Evolutionary conservation across 2,888 invertebrate species (phyloP).

Genomic region (Oscheius onirici): DNA sequence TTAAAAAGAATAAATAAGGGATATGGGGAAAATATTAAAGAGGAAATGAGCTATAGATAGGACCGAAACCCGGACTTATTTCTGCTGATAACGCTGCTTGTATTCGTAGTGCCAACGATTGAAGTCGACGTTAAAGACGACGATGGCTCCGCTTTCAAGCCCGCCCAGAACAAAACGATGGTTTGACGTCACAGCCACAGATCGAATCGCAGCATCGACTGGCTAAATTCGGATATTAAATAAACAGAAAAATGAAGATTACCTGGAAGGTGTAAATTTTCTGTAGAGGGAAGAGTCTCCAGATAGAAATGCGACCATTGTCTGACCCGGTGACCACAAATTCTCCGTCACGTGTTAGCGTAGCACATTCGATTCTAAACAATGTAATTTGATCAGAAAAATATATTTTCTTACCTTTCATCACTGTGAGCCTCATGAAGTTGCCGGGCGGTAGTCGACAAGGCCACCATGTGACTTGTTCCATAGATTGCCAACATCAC

Average conservation of each 20-base stretch:
- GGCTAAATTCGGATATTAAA: constrained; percentile 47
- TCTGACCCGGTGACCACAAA: constrained; percentile 97
- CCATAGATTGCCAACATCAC: constrained; percentile 89
- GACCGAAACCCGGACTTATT: constrained; percentile 5
- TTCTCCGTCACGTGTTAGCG: constrained; percentile 81
- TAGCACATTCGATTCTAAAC: constrained; percentile 50
- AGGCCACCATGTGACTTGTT: constrained; percentile 54
- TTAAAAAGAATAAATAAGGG: not conserved
- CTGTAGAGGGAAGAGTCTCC: constrained; percentile 95
- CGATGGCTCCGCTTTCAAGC: constrained; percentile 93
- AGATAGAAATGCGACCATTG: constrained; percentile 95
- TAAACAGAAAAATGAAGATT: not conserved
- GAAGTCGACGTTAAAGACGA: constrained; percentile 99
- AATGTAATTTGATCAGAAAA: too few species aligned
- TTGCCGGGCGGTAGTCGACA: constrained; percentile 62
- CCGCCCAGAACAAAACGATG: constrained; percentile 97
- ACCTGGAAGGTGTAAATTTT: constrained; percentile 93
- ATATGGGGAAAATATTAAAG: constrained; percentile 6
- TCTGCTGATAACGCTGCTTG: constrained; percentile 58
- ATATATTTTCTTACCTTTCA: too few species aligned
- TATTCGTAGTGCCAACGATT: constrained; percentile 78
- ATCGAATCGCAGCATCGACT: constrained; percentile 73
- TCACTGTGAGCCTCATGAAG: constrained; percentile 50
- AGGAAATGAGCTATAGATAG: not conserved
- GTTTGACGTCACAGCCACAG: constrained; percentile 94